A percentile compares a stretch with the other conserved stretches of the same genome.
Conservation (phyloP, 1,140 invertebrate species). For the Macrostomum lignano region DNA sequence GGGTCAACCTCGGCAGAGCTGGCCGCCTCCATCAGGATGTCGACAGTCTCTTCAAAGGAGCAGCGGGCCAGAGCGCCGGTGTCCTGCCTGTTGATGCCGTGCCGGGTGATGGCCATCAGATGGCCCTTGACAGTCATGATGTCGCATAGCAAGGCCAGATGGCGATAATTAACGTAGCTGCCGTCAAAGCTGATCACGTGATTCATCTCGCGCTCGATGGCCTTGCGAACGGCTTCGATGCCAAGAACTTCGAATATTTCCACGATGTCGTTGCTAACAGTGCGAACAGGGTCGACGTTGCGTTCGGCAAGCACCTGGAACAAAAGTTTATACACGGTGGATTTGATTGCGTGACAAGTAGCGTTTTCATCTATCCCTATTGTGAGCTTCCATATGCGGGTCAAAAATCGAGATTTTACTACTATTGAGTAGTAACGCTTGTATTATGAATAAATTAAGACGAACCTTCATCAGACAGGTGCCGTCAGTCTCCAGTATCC, state of each 20-base stretch:
- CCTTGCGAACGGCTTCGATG: conserved; percentile 94
- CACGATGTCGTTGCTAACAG: conserved; percentile 95
- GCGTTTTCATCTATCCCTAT: too few relatives aligned
- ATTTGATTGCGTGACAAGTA: too few relatives aligned
- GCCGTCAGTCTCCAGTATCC: conserved; percentile 97
- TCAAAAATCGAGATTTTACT: too few relatives aligned
- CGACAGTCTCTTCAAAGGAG: conserved; percentile 37
- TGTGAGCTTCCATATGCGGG: too few relatives aligned
- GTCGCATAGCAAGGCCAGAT: conserved; percentile 90
- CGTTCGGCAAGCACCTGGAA: conserved; percentile 75
- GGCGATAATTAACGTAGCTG: conserved; percentile 95
- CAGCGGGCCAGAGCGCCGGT: conserved; percentile 88
- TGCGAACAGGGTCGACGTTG: conserved; percentile 79
- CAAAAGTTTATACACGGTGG: too few relatives aligned
- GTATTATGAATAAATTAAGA: too few relatives aligned
- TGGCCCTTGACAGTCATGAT: conserved; percentile 99
- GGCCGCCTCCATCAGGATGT: conserved; percentile 88
- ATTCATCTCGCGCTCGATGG: conserved; percentile 98
- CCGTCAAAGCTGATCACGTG: conserved; percentile 95
- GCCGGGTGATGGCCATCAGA: conserved; percentile 98
- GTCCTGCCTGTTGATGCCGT: conserved; percentile 97
- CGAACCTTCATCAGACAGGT: conserved; percentile 47
- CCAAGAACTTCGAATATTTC: conserved; percentile 83
- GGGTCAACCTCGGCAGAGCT: conserved; percentile 86
- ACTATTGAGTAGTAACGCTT: too few relatives aligned